Evolutionary conservation across 2,113 vertebrate species (phyloP), one percentile per base, ranked within the genome.

Genomic region (Hippocampus comes): DNA sequence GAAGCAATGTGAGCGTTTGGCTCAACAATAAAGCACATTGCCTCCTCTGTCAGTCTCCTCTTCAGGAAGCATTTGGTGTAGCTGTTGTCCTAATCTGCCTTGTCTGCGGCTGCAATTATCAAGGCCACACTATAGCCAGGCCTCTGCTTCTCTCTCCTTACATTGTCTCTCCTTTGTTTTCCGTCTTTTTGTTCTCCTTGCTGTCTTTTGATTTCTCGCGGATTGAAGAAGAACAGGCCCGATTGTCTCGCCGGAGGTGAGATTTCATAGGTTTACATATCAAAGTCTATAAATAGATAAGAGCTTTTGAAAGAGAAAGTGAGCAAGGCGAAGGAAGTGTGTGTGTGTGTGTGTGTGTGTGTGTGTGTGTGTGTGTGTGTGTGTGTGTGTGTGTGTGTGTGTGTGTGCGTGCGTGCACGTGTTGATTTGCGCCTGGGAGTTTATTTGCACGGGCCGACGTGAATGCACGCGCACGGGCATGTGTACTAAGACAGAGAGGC

Each of bases 231-330:
- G 87, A 92, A 90, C 88, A 81, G 80, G 82, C 82, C 87, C 86
- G 88, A 91, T 91, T 92, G 89, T 91, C 89, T 91, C 73, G 90
- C 90, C 90, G 75, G 87, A 90, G 90, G 91, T 91, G 89, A 88
- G 88, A 91, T 91, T 91, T 92, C 89, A 88, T 91, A 91, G 89
- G 90, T 91, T 92, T 92, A 92, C 89, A 89, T 90, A 91, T 93
- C 90, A 93, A 93, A 92, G 92, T 91, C 89, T 92, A 91, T 91
- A 91, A 92, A 93, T 91, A 92, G 92, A 91, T 90, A 89, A 90
- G 85, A 90, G 89, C 82, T 90, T 89, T 89, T 90, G 82, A 90
- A 92, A 90, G 84, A 81, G 82, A 89, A 87, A 82, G 86, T 85
- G 86, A 88, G 88, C 80, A 63, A 63, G 75, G 70, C 84, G 69